A percentile compares a stretch with the other conserved stretches of the same genome.
Conservation (phyloP, 2,888 invertebrate genomes). For the Pseudoips prasinana region DNA sequence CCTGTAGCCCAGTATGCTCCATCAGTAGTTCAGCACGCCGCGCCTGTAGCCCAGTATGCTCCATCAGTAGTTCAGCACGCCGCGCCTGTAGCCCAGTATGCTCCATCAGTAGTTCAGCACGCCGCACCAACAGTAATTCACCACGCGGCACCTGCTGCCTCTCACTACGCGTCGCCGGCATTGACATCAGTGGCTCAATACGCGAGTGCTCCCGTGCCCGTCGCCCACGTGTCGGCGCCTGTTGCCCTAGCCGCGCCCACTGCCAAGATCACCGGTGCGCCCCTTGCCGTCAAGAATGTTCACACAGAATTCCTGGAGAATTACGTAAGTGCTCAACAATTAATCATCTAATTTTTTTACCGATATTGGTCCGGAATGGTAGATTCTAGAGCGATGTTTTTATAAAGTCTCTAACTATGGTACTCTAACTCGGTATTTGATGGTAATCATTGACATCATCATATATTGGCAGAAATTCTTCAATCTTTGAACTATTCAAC, state of each 20-base stretch:
- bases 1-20: slow-evolving; percentile 31
- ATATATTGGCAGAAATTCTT: too few species aligned
- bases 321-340: slow-evolving; percentile 76
- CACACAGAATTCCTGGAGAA: slow-evolving; percentile 83
- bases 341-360: too few species aligned
- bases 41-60: slow-evolving; percentile 43
- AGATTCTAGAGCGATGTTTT: too few species aligned
- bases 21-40: slow-evolving; percentile 43
- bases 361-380: too few species aligned
- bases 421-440: too few species aligned
- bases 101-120: slow-evolving; percentile 43
- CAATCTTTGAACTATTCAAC: too few species aligned
- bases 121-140: slow-evolving; percentile 47
- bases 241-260: slow-evolving; percentile 26
- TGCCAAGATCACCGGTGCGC: slow-evolving; percentile 22
- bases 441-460: too few species aligned
- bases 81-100: slow-evolving; percentile 45
- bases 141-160: slow-evolving; percentile 42
- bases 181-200: slow-evolving; percentile 32
- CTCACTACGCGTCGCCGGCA: slow-evolving; percentile 49
- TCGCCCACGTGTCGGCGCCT: slow-evolving; percentile 22
- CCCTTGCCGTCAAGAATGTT: slow-evolving; percentile 67
- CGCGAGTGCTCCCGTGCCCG: slow-evolving; percentile 28
- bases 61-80: slow-evolving; percentile 53
- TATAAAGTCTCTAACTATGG: too few species aligned